phyloP scores from a whole-genome alignment of 2,797 vertebrate species.

The Diglossa cyanea region DNA sequence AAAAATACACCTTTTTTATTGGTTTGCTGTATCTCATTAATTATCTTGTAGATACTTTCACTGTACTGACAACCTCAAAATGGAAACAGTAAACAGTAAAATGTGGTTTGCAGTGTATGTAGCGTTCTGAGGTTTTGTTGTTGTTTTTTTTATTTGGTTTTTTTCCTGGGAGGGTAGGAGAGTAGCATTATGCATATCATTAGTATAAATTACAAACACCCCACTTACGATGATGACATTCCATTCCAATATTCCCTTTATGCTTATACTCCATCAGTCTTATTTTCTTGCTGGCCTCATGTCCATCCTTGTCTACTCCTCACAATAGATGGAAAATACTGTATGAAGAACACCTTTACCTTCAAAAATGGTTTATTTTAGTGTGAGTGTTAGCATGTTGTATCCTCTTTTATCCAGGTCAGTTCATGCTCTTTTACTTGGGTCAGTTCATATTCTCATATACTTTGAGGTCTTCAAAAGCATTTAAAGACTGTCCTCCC shows the following conservation, averaged over 20 bases:
- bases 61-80: not conserved
- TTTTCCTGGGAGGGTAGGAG: not conserved
- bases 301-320: not conserved
- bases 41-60: conserved; percentile 8
- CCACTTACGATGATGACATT: not conserved
- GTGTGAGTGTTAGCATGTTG: not conserved
- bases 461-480: not conserved
- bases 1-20: conserved; percentile 42
- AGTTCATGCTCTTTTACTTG: not conserved
- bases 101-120: not conserved
- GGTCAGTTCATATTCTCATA: not conserved
- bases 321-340: not conserved
- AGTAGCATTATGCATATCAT: not conserved
- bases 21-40: conserved; percentile 5
- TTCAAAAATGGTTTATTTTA: not conserved
- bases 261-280: not conserved
- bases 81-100: not conserved
- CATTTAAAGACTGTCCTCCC: not conserved
- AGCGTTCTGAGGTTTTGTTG: not conserved
- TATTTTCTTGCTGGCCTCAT: not conserved
- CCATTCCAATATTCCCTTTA: not conserved
- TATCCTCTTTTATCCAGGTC: not conserved
- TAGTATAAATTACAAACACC: not conserved
- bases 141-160: not conserved
- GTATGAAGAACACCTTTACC: not conserved